phyloP scores from a whole-genome alignment of 2,113 vertebrate species.

The Nansenia antarctica region DNA sequence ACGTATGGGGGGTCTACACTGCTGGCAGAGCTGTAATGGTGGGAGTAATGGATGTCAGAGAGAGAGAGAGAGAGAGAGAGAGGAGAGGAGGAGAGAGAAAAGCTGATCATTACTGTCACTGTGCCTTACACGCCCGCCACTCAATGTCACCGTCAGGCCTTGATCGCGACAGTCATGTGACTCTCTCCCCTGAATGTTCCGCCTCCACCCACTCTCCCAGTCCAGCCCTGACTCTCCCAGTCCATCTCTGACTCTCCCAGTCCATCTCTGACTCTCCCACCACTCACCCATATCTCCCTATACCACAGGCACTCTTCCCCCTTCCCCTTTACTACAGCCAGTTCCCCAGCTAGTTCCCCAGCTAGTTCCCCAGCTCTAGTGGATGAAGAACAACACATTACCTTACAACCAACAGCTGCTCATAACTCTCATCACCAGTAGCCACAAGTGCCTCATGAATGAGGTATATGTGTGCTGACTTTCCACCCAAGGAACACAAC shows the following conservation, averaged over 20 bases:
- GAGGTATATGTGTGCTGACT: constrained; percentile 74
- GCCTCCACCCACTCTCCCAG: constrained; percentile 33
- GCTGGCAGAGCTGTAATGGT: constrained; percentile 5
- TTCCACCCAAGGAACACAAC: constrained; percentile 61
- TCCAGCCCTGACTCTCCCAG: constrained; percentile 30
- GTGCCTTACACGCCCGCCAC: constrained; percentile 50
- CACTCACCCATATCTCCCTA: no score
- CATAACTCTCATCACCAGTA: no score
- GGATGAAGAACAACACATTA: no score
- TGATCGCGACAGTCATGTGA: constrained; percentile 57
- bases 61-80: constrained; percentile 8
- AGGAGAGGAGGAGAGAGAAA: constrained; percentile 22
- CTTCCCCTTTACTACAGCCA: no score
- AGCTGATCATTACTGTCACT: constrained; percentile 58
- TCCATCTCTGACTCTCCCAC: no score
- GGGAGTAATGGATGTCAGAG: constrained; percentile 6
- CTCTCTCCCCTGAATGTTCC: constrained; percentile 41
- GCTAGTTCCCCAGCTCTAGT: no score
- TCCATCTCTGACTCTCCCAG: no score
- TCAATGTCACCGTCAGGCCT: constrained; percentile 58
- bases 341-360: no score
- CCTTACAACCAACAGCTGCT: no score
- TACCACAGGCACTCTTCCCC: no score
- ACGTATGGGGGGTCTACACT: constrained; percentile 20
- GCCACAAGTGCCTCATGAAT: constrained; percentile 69